Base-by-base conservation (phyloP, 1,140 invertebrate species). In the Magallana gigas region DNA sequence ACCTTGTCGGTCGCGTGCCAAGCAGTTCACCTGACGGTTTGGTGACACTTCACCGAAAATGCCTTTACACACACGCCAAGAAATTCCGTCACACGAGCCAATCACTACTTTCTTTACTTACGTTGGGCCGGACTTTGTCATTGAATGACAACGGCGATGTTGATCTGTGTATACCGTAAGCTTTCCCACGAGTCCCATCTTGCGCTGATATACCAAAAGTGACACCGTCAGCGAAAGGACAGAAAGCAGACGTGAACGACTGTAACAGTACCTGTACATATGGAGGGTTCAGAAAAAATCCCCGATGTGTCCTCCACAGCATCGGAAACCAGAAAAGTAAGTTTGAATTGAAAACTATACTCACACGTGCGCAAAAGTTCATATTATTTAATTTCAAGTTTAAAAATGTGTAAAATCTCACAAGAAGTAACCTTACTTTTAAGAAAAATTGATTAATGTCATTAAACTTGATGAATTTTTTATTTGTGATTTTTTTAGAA, bases 401-500 rank as follows among this genome's bases (percentile, higher is more conserved):
- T 48, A 5, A 48, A 48, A 48, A 48, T 4, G 36, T 48, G 5
- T 48, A 2, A 5, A 48, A 48, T 48, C 36, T 48, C 36, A 48
- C 36, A 5, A 48, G 36, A 48, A 48, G 5, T 48, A 48, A 48
- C 2, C 2, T 48, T 48, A 48, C 36, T 48, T 48, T 48, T 48
- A 48, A 48, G 36, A 48, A 48, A 48, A 48, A 48, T 48, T 2
- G 2, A 48, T 48, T 48, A 4, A 48, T 48, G 36, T 57, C 11
- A 14, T 8, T 81, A 62, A 56, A 36, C 11, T 8, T 4, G 18
- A 1, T 16, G 57, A 6, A 56, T 23, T 48, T 57, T 23, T 9
- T 64, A 56, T 3, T 82, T 29, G 18, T 29, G 36, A 48, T 57
- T n/a, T 8, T 81, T 92, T 93, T 96, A 98, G 97, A 98, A 97